A percentile compares a stretch with the other conserved stretches of the same genome.
Evolutionary conservation across 2,113 vertebrate species (phyloP).

Genomic region (Cyanistes caeruleus): DNA sequence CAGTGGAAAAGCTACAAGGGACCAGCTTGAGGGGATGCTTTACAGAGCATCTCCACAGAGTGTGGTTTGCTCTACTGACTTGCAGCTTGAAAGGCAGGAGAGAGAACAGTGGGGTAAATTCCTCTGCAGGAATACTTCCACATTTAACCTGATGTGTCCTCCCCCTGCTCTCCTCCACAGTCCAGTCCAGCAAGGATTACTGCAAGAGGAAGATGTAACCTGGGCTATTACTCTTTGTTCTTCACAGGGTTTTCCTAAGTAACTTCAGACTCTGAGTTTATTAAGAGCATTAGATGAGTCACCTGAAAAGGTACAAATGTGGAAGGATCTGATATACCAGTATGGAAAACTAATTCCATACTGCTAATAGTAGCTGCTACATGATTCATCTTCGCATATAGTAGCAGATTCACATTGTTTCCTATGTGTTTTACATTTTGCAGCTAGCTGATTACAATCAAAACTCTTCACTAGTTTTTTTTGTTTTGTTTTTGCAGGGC

Average conservation of each 20-base stretch:
- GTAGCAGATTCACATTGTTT: not conserved
- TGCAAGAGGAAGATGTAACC: not conserved
- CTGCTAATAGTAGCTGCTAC: not conserved
- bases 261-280: not conserved
- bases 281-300: not conserved
- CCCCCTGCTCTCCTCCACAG: not conserved
- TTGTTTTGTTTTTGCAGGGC: constrained; percentile 82
- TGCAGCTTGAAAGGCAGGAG: not conserved
- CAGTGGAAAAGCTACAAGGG: not conserved
- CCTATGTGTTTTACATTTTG: not conserved
- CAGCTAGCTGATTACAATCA: not conserved
- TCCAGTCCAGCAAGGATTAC: not conserved
- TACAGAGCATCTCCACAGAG: not conserved
- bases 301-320: not conserved
- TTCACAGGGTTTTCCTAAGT: not conserved
- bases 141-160: not conserved
- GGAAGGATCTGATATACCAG: not conserved
- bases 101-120: not conserved
- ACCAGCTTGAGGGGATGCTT: not conserved
- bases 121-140: not conserved
- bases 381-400: not conserved
- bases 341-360: not conserved
- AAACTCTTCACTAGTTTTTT: not conserved
- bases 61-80: not conserved
- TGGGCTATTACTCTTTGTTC: not conserved